A percentile compares a stretch with the other conserved stretches of the same genome.
These are phyloP conservation scores for Hydrolagus affinis DNA, from an alignment of 2,113 vertebrate species.

Conservation along the genomic window DNA sequence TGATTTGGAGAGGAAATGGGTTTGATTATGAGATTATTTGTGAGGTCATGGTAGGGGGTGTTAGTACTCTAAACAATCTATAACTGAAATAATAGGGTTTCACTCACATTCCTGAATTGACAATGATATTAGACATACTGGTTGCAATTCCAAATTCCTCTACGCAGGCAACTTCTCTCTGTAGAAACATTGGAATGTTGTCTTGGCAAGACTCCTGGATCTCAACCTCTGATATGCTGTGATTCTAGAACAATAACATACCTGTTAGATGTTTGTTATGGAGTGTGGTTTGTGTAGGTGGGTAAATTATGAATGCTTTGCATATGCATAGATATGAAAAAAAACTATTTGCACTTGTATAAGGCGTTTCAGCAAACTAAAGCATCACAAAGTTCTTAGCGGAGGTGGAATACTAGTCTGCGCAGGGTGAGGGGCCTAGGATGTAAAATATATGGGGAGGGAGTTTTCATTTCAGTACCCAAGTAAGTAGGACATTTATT, in stretches of 20 bases:
- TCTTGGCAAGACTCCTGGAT: conserved; percentile 42
- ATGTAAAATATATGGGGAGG: background rate
- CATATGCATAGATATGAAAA: no score
- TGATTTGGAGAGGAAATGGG: background rate
- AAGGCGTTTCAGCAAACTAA: no score
- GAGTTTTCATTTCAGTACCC: no score
- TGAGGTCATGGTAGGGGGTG: background rate
- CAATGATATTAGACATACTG: conserved; percentile 48
- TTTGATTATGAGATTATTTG: background rate
- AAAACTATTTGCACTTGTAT: no score
- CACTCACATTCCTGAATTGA: conserved; percentile 70
- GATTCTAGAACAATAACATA: conserved; percentile 50
- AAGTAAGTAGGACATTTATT: no score
- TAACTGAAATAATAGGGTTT: background rate
- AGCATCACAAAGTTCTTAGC: no score
- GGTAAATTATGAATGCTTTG: no score
- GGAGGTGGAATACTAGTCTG: no score
- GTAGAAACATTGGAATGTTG: conserved; percentile 45
- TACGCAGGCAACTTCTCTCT: conserved; percentile 49
- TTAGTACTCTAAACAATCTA: background rate
- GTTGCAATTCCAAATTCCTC: conserved; percentile 53
- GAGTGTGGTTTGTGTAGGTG: conserved; percentile 39
- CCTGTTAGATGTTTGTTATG: conserved; percentile 5
- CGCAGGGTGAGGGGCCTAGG: no score
- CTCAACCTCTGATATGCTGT: conserved; percentile 60